A percentile compares a stretch with the other conserved stretches of the same genome.
Conservation (phyloP, 2,113 vertebrate genomes). For the Trichomycterus rosablanca region DNA sequence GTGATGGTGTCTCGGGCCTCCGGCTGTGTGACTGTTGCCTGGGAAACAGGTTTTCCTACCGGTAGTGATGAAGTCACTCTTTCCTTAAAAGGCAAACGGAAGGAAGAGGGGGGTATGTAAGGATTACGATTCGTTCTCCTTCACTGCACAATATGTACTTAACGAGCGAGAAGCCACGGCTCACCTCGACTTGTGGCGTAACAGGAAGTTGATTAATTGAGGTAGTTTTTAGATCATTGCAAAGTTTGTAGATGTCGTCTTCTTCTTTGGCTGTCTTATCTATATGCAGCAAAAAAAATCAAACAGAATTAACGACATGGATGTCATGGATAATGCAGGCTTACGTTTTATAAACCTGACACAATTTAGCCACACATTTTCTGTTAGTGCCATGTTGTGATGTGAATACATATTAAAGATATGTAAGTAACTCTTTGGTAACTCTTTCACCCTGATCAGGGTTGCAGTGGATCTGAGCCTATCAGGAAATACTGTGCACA, state of each 20-base stretch:
- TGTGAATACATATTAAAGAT: no score
- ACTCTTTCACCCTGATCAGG: no score
- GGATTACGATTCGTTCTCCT: constrained; percentile 29
- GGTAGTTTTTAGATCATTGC: constrained; percentile 85
- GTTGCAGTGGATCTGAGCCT: no score
- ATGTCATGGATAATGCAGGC: neutral
- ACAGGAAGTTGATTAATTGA: constrained; percentile 82
- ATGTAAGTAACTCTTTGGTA: no score
- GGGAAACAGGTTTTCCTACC: constrained; percentile 67
- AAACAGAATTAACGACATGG: neutral
- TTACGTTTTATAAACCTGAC: neutral
- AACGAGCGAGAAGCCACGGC: constrained; percentile 32
- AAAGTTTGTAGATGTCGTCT: constrained; percentile 94
- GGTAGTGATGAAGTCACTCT: constrained; percentile 72
- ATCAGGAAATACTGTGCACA: no score
- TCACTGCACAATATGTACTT: constrained; percentile 35
- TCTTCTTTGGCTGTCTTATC: constrained; percentile 89
- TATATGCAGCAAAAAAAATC: constrained; percentile 47
- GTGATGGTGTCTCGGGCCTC: constrained; percentile 86
- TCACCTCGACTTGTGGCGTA: constrained; percentile 60
- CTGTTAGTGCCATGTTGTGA: no score
- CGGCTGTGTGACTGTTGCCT: constrained; percentile 73
- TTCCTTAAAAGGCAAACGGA: constrained; percentile 72
- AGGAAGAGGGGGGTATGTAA: constrained; percentile 31
- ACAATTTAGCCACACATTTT: no score